A percentile compares a stretch with the other conserved stretches of the same genome.
phyloP scores from a whole-genome alignment of 2,113 vertebrate species.

The Tricholaema leucomelas region DNA sequence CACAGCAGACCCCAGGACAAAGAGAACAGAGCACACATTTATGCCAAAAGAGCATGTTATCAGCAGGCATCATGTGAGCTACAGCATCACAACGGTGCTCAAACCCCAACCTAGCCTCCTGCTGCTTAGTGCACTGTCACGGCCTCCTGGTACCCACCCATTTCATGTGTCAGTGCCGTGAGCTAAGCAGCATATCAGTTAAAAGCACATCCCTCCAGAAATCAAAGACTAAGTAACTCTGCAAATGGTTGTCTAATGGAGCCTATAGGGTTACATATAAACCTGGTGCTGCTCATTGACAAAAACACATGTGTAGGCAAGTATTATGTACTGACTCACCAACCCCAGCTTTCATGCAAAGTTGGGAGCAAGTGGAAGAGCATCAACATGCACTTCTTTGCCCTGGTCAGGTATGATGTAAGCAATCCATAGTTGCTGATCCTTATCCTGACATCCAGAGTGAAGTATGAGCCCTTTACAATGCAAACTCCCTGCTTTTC shows the following conservation, averaged over 20 bases:
- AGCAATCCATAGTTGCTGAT: not conserved
- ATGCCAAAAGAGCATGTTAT: not conserved
- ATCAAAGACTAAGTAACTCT: not conserved
- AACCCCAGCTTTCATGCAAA: not conserved
- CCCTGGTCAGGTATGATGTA: fast-evolving
- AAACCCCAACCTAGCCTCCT: not conserved
- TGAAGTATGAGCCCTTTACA: not conserved
- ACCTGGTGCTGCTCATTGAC: not conserved
- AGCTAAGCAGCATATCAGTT: not conserved
- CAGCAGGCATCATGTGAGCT: not conserved
- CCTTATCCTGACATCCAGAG: fast-evolving
- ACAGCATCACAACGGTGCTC: fast-evolving
- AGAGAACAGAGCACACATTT: not conserved
- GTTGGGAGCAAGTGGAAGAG: fast-evolving
- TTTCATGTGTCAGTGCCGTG: not conserved
- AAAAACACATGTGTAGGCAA: not conserved
- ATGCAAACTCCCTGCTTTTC: not conserved
- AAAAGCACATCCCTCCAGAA: not conserved
- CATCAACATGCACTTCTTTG: not conserved
- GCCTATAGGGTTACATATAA: fast-evolving
- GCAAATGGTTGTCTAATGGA: not conserved
- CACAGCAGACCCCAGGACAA: not conserved
- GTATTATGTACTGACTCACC: not conserved
- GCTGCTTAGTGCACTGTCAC: fast-evolving
- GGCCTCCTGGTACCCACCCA: fast-evolving